Evolutionary conservation across 2,113 vertebrate genomes (phyloP).

Genomic region (Nettapus auritus): DNA sequence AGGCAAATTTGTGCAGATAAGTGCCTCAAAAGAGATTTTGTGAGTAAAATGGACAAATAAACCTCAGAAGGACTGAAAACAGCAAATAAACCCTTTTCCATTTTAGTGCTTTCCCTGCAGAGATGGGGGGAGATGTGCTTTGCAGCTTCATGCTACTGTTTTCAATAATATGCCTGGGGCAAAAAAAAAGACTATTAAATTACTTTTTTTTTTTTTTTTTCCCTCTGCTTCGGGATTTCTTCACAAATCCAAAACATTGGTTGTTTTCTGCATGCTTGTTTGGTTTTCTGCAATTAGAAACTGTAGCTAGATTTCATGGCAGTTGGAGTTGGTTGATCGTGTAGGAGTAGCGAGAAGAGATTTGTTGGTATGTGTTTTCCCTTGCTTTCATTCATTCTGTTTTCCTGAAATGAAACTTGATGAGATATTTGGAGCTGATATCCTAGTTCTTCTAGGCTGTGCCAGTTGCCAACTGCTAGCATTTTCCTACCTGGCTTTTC

Average conservation of each 20-base stretch:
- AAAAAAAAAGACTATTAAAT: not conserved
- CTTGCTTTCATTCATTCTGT: not conserved
- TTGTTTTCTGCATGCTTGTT: not conserved
- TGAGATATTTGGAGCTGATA: not conserved
- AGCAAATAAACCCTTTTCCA: not conserved
- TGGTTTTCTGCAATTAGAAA: not conserved
- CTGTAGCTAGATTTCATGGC: not conserved
- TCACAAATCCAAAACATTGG: not conserved
- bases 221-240: not conserved
- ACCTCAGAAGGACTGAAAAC: not conserved
- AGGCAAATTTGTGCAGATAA: not conserved
- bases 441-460: not conserved
- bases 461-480: not conserved
- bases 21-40: not conserved
- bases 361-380: constrained; percentile 13
- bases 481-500: not conserved
- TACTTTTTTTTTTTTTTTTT: not conserved
- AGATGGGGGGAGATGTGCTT: not conserved
- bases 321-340: not conserved
- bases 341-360: not conserved
- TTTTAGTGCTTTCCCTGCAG: not conserved
- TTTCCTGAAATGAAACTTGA: not conserved
- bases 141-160: not conserved
- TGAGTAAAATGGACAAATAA: not conserved
- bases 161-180: not conserved